These are phyloP conservation scores for sheep (Ovis aries) DNA, from an alignment of 2,113 vertebrate genomes.

Conservation along the genomic window ARS-UI_Ramb_v3.0 NC_056064.1:22382501-22383000, in stretches of 20 bases:
- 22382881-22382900: neutral
- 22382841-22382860: neutral
- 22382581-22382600: neutral
- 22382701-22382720: neutral
- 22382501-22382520: neutral
- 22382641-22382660: neutral
- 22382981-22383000: accelerated
- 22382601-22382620: neutral
- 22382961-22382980: neutral
- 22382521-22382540: accelerated
- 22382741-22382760: neutral
- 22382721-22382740: neutral
- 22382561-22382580: neutral
- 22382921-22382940: neutral
- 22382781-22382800: neutral
- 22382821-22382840: neutral
- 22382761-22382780: neutral
- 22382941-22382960: neutral
- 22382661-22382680: neutral
- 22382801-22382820: conserved; percentile 32
- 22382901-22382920: neutral
- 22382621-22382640: neutral
- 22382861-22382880: neutral
- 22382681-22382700: neutral
- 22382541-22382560: neutral